phyloP scores from a whole-genome alignment of 2,113 vertebrate species.

The Macquaria australasica region DNA sequence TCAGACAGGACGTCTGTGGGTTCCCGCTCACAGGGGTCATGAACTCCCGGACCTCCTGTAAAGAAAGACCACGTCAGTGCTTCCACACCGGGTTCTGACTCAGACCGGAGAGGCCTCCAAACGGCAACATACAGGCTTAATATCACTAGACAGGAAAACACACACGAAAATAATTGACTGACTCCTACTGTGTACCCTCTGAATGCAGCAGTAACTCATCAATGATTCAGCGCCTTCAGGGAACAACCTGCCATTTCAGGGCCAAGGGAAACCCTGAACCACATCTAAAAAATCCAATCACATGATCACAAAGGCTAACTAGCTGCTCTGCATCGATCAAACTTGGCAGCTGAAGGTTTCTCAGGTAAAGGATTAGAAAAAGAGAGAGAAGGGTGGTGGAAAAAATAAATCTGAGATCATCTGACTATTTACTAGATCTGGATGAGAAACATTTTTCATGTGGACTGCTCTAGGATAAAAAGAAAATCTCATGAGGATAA shows the following conservation, averaged over 20 bases:
- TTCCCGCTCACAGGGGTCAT: slow-evolving; percentile 94
- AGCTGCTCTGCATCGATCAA: background rate
- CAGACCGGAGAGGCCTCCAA: background rate
- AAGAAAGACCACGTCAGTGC: background rate
- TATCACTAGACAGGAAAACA: background rate
- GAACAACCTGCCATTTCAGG: background rate
- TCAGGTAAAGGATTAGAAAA: background rate
- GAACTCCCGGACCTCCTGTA: slow-evolving; percentile 92
- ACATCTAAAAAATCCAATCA: slow-evolving; percentile 16
- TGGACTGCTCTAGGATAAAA: background rate
- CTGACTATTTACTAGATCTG: background rate
- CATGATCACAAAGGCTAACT: background rate
- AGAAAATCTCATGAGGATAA: background rate
- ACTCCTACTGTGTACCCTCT: background rate
- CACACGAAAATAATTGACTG: background rate
- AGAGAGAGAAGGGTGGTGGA: background rate
- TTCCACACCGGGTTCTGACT: background rate
- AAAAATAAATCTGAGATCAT: background rate
- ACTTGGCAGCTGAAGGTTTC: background rate
- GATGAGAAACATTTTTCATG: background rate
- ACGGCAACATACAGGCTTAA: background rate
- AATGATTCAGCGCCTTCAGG: slow-evolving; percentile 18
- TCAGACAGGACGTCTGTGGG: slow-evolving; percentile 90
- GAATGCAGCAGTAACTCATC: background rate
- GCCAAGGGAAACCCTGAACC: background rate